These are phyloP conservation scores for Thryonomys swinderianus DNA, from an alignment of 2,113 vertebrate genomes.

Conservation along the genomic window DNA sequence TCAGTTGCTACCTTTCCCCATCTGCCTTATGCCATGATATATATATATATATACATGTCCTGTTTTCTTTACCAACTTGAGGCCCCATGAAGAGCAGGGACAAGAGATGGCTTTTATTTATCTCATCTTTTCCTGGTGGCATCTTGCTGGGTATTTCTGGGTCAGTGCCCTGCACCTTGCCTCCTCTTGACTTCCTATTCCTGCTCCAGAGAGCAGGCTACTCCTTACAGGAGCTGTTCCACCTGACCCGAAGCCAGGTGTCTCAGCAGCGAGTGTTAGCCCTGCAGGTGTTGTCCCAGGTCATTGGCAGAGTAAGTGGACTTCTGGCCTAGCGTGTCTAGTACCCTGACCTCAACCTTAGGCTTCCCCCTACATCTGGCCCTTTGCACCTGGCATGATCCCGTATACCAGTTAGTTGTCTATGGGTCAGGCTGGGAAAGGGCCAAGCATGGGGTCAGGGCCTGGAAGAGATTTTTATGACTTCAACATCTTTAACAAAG, in stretches of 20 bases:
- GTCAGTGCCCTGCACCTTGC: neutral
- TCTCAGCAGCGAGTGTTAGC: conserved; percentile 95
- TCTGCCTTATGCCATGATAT: neutral
- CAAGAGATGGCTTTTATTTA: neutral
- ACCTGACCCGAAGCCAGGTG: conserved; percentile 95
- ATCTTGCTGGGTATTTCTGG: neutral
- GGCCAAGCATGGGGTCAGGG: neutral
- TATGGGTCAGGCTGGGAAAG: neutral
- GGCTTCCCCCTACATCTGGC: neutral
- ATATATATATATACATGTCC: neutral
- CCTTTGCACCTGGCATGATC: neutral
- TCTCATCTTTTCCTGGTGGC: neutral
- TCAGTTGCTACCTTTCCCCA: neutral
- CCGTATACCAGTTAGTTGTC: neutral
- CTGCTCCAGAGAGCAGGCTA: conserved; percentile 94
- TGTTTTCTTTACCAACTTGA: neutral
- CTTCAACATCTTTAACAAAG: neutral
- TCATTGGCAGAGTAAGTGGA: conserved; percentile 92
- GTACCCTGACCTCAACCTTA: neutral
- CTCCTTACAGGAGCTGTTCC: conserved; percentile 97
- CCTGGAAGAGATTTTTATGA: neutral
- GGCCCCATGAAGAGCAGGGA: neutral
- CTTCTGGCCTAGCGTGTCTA: neutral
- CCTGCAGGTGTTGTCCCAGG: conserved; percentile 91
- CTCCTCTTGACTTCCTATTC: conserved; percentile 13